Percentiles rank a stretch among this genome's conserved stretches.
Evolutionary conservation across 2,888 invertebrate genomes (phyloP).

Genomic region (Helicoverpa assulta): DNA sequence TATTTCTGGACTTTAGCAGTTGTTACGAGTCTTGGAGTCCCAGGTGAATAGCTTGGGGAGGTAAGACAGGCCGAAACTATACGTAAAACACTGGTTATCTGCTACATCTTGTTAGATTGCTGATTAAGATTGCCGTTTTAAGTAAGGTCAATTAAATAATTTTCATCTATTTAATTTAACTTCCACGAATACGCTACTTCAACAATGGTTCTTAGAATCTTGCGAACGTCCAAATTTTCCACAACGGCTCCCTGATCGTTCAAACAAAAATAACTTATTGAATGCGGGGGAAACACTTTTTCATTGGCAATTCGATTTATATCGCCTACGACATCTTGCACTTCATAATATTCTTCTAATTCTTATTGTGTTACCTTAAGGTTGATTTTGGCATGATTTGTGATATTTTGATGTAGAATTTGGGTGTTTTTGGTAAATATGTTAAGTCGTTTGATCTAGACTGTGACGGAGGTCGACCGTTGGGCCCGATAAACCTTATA

Average conservation of each 20-base stretch:
- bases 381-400: slow-evolving; percentile 25
- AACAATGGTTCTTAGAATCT: slow-evolving; percentile 46
- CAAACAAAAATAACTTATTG: slow-evolving; percentile 67
- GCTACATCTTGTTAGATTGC: not conserved
- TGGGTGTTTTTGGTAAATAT: slow-evolving; percentile 57
- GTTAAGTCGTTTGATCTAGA: slow-evolving; percentile 67
- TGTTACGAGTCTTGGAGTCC: too few relatives aligned
- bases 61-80: too few relatives aligned
- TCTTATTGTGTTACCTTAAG: slow-evolving; percentile 14
- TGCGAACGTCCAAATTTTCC: slow-evolving; percentile 42
- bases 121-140: not conserved
- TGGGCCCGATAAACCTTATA: slow-evolving; percentile 63
- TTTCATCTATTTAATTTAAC: slow-evolving; percentile 11
- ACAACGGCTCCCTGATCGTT: slow-evolving; percentile 52
- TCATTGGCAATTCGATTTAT: slow-evolving; percentile 64
- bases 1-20: too few relatives aligned
- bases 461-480: slow-evolving; percentile 64
- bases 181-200: slow-evolving; percentile 9
- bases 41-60: too few relatives aligned
- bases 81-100: too few relatives aligned
- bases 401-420: slow-evolving; percentile 1
- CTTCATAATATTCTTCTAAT: not conserved
- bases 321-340: slow-evolving; percentile 25
- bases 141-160: not conserved
- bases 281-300: slow-evolving; percentile 61